Conservation (phyloP, 2,888 invertebrate genomes). For the Athrips mouffetella region DNA sequence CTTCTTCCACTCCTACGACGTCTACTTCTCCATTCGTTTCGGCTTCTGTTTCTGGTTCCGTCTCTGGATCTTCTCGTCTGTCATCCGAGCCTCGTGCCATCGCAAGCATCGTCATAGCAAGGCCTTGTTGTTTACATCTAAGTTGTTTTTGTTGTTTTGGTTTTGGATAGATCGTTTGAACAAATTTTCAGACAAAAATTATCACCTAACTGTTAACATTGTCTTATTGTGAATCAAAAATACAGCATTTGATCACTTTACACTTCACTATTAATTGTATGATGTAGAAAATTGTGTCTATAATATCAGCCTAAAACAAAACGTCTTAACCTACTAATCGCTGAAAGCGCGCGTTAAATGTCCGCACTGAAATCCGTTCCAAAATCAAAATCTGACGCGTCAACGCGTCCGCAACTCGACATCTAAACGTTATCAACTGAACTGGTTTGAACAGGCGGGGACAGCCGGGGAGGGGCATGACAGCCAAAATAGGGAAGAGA, state of each 20-base stretch:
- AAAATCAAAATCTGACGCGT: slow-evolving; percentile 31
- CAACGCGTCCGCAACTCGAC: slow-evolving; percentile 40
- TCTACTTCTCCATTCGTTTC: slow-evolving; percentile 65
- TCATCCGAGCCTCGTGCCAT: slow-evolving; percentile 72
- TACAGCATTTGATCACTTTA: too few relatives aligned
- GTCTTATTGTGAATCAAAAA: background rate
- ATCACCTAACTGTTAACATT: background rate
- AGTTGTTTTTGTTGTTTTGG: background rate
- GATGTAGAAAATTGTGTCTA: background rate
- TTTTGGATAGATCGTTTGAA: background rate
- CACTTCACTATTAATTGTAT: background rate
- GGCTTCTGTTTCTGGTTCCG: slow-evolving; percentile 51
- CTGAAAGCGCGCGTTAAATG: slow-evolving; percentile 15
- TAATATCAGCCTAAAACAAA: background rate
- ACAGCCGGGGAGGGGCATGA: slow-evolving; percentile 50
- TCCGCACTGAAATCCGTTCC: slow-evolving; percentile 46
- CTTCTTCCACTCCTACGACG: slow-evolving; percentile 71
- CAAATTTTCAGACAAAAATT: background rate
- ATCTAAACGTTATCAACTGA: slow-evolving; percentile 46
- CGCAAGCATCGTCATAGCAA: slow-evolving; percentile 77
- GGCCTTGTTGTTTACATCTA: slow-evolving; percentile 39
- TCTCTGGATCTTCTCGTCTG: slow-evolving; percentile 41
- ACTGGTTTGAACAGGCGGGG: slow-evolving; percentile 29
- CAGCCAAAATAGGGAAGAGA: slow-evolving; percentile 38
- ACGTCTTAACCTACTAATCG: background rate